Percentiles rank a stretch among this genome's conserved stretches.
phyloP scores from a whole-genome alignment of 2,797 vertebrate genomes.

The Dallia pectoralis region DNA sequence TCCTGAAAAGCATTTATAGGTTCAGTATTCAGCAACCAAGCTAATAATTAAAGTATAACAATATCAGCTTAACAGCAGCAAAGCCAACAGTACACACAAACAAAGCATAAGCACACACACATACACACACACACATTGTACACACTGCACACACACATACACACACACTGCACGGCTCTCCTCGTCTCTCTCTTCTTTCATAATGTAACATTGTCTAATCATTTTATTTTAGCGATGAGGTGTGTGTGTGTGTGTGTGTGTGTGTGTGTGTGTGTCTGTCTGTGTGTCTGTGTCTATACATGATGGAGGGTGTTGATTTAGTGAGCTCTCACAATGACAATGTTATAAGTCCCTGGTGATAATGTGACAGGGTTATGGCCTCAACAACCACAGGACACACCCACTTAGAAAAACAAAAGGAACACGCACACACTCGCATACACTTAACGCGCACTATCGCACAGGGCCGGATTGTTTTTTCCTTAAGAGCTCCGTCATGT shows the following conservation, averaged over 20 bases:
- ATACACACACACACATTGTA: background rate
- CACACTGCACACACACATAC: background rate
- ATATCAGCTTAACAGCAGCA: constrained; percentile 1
- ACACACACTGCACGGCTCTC: background rate
- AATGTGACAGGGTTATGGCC: constrained; percentile 33
- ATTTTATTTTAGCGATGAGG: constrained; percentile 24
- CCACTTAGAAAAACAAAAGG: constrained; percentile 30
- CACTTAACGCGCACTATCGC: no score
- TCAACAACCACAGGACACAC: constrained; percentile 37
- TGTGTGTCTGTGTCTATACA: no score
- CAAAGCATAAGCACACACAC: background rate
- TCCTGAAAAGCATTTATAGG: background rate
- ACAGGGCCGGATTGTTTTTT: constrained; percentile 30
- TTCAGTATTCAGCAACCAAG: constrained; percentile 20
- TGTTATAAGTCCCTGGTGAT: no score
- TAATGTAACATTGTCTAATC: background rate
- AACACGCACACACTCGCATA: constrained; percentile 20
- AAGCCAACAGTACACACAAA: constrained; percentile 33
- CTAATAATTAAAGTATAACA: constrained; percentile 53
- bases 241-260: constrained; percentile 9
- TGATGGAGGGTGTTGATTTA: no score
- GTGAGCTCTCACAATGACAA: no score
- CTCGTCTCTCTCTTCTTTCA: background rate
- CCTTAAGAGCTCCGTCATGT: constrained; percentile 52
- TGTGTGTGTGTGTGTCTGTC: constrained; percentile 53